phyloP scores from a whole-genome alignment of 1,140 invertebrate species.

The Bradynema listronoti region DNA sequence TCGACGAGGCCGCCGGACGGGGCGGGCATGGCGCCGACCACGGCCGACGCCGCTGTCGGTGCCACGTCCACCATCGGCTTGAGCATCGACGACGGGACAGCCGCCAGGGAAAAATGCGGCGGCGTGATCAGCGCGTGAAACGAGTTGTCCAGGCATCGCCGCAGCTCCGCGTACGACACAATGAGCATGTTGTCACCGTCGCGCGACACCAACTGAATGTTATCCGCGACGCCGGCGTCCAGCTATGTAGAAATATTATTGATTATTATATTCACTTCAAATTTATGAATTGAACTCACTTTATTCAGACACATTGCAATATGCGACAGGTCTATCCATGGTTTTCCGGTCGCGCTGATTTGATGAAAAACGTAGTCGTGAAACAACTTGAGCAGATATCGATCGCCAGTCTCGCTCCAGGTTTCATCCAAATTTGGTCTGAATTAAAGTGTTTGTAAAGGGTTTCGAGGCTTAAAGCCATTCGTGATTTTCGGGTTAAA shows the following conservation, averaged over 20 bases:
- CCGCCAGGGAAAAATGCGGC: too few relatives aligned
- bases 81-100: too few relatives aligned
- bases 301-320: constrained; percentile 88
- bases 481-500: too few relatives aligned
- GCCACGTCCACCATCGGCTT: too few relatives aligned
- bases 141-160: constrained; percentile 57
- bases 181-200: constrained; percentile 91
- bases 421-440: neutral
- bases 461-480: too few relatives aligned
- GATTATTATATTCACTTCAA: constrained; percentile 1
- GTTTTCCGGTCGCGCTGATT: constrained; percentile 78
- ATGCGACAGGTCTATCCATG: constrained; percentile 91
- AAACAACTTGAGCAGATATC: constrained; percentile 95
- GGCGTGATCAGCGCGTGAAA: constrained; percentile 12
- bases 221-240: constrained; percentile 74
- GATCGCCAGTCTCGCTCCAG: neutral
- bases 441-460: neutral
- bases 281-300: constrained; percentile 62
- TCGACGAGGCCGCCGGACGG: too few relatives aligned
- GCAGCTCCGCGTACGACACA: constrained; percentile 84
- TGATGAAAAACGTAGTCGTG: constrained; percentile 91
- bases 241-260: constrained; percentile 53
- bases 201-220: constrained; percentile 87
- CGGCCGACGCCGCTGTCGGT: too few relatives aligned
- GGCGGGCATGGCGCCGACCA: too few relatives aligned